Evolutionary conservation across 2,797 vertebrate genomes (phyloP), one percentile per base, ranked within the genome.

Genomic region (Tangara arthus): DNA sequence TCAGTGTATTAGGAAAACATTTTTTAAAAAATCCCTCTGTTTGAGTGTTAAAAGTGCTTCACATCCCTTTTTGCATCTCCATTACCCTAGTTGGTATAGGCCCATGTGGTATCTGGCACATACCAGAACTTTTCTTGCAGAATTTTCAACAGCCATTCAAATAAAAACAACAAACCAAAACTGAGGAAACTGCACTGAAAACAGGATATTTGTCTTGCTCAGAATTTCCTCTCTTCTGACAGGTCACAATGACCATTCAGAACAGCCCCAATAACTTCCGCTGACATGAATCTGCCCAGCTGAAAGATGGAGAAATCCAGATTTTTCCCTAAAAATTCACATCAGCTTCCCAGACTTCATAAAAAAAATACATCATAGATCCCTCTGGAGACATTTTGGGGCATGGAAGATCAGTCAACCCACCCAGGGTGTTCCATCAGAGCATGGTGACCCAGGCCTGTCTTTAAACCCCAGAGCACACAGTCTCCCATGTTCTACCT

Each of bases 221-320:
- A 86, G 18, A 71, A 81, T 32, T 90, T 94, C 55, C 52, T 83
- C 35, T 86, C 42, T 42, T 61, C 73, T 92, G 56, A 27, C 39
- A 95, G 73, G 57, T 84, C 70, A 84, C 12, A 15, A 44, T 32
- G 69, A 91, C 28, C 49, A 20, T 65, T 23, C 23, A 86, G 39
- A 80, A 72, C 23, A 72, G 49, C 8, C 20, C 10, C 10, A 69
- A 27, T 12, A 35, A 28, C 6, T 14, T 20, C 32, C 0, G 0
- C 53, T 56, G 37, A 66, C 65, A 66, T 4, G 0, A 34, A 47
- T 52, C 60, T 76, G 49, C 68, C 47, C 15, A 6, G 17, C 9
- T 57, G 17, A 56, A 75, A 60, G 13, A 64, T 17, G 26, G 15
- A 78, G 42, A 71, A 82, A 82, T 41, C 5, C 20, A 46, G 4